These are phyloP conservation scores for Plagiodera versicolora DNA, from an alignment of 2,888 invertebrate species.

Conservation along the genomic window DNA sequence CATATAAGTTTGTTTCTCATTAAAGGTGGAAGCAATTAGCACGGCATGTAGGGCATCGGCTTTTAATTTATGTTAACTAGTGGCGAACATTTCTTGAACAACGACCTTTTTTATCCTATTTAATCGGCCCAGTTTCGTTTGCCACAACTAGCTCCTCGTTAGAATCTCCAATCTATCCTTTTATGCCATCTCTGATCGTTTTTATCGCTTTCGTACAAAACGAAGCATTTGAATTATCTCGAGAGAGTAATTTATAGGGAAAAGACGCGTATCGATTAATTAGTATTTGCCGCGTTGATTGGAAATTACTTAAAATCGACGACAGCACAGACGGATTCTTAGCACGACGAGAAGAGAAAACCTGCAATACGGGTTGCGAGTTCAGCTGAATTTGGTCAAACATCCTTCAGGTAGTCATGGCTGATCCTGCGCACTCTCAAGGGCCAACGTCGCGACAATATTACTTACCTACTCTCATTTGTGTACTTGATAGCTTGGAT, in stretches of 20 bases:
- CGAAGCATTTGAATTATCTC: conserved; percentile 16
- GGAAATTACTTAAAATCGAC: conserved; percentile 20
- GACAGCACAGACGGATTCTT: conserved; percentile 9
- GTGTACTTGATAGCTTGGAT: no score
- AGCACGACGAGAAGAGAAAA: conserved; percentile 7
- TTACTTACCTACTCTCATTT: no score
- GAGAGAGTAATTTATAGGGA: conserved; percentile 16
- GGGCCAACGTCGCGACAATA: conserved; percentile 8
- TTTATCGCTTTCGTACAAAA: conserved; percentile 2
- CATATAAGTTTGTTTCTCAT: conserved; percentile 4
- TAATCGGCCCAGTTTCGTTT: conserved; percentile 1
- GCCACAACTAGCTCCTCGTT: not conserved
- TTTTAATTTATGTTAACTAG: conserved; percentile 21
- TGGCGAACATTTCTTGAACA: conserved; percentile 8
- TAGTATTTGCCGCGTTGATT: conserved; percentile 21
- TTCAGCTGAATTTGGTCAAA: conserved; percentile 23
- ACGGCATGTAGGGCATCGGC: conserved; percentile 15
- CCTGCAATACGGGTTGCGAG: conserved; percentile 22
- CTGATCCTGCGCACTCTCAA: conserved; percentile 9
- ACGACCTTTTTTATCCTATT: conserved; percentile 1
- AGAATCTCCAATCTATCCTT: conserved; percentile 17
- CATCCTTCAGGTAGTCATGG: conserved; percentile 17
- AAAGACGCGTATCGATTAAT: conserved; percentile 19
- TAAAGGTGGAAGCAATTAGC: conserved; percentile 17
- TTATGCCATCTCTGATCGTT: conserved; percentile 11